Percentiles rank a stretch among this genome's conserved stretches.
These are phyloP conservation scores for Gari tellinella DNA, from an alignment of 2,888 invertebrate genomes.

Conservation along the genomic window DNA sequence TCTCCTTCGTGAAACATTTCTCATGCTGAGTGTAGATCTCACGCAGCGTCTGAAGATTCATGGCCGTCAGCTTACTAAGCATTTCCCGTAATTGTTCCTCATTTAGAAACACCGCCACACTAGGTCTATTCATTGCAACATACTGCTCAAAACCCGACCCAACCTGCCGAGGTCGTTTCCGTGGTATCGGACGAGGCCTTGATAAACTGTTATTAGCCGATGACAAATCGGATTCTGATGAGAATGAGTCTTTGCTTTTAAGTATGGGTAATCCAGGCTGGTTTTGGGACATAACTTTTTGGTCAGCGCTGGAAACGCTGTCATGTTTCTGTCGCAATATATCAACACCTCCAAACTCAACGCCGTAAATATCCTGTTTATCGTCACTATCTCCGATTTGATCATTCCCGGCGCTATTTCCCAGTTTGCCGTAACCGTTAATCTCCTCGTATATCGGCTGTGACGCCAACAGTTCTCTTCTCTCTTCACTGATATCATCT, in stretches of 20 bases:
- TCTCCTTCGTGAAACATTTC: slow-evolving; percentile 70
- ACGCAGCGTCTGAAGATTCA: slow-evolving; percentile 74
- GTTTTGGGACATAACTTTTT: slow-evolving; percentile 1
- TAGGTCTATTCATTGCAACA: slow-evolving; percentile 79
- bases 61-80: slow-evolving; percentile 69
- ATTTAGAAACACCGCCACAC: slow-evolving; percentile 70
- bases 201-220: slow-evolving; percentile 69
- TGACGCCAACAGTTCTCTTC: slow-evolving; percentile 68
- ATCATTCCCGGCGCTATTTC: slow-evolving; percentile 3
- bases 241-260: slow-evolving; percentile 59
- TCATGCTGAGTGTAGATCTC: slow-evolving; percentile 77
- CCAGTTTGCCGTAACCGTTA: slow-evolving; percentile 66
- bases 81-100: slow-evolving; percentile 74
- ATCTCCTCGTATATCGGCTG: slow-evolving; percentile 82
- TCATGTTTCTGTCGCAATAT: slow-evolving; percentile 4
- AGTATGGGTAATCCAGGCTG: slow-evolving; percentile 15
- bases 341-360: slow-evolving; percentile 14
- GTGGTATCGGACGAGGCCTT: slow-evolving; percentile 74
- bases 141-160: slow-evolving; percentile 76
- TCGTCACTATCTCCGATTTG: slow-evolving; percentile 7
- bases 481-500: slow-evolving; percentile 63
- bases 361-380: slow-evolving; percentile 43
- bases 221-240: slow-evolving; percentile 67
- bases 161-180: slow-evolving; percentile 68
- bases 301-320: slow-evolving; percentile 1